Percentiles rank a stretch among this genome's conserved stretches.
These are phyloP conservation scores for Hydrophis major DNA, from an alignment of 2,797 vertebrate species.

Conservation along the genomic window DNA sequence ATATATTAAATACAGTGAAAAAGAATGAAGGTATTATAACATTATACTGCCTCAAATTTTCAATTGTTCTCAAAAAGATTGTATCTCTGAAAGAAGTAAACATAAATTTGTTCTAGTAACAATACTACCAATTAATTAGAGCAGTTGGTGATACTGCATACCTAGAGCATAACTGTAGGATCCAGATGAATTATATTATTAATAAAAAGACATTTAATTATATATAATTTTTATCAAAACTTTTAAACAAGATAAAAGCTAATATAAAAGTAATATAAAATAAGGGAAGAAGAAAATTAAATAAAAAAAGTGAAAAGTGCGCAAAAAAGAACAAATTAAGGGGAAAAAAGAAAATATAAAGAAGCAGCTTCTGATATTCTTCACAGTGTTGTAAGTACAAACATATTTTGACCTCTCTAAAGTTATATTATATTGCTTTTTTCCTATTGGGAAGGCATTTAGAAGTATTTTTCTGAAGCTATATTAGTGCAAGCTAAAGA, in stretches of 20 bases:
- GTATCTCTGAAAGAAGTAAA: background rate
- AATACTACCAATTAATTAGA: background rate
- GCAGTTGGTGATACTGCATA: background rate
- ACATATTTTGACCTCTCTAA: background rate
- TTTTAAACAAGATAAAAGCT: background rate
- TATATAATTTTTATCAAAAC: background rate
- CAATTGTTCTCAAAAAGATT: background rate
- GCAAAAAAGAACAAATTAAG: background rate
- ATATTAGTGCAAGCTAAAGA: background rate
- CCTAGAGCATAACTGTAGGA: background rate
- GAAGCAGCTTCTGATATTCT: background rate
- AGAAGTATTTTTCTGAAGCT: background rate
- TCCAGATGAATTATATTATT: background rate
- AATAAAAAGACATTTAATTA: background rate
- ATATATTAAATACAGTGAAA: background rate
- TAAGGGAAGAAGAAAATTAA: background rate
- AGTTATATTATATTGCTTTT: background rate
- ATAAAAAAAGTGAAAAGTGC: background rate
- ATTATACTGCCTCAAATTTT: background rate
- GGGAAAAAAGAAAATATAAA: background rate
- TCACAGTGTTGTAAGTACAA: background rate
- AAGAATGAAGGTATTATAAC: background rate
- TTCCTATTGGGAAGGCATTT: background rate
- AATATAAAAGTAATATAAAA: background rate
- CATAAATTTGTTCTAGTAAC: background rate